Conservation (phyloP, 2,888 invertebrate species). For the Timandra comae region DNA sequence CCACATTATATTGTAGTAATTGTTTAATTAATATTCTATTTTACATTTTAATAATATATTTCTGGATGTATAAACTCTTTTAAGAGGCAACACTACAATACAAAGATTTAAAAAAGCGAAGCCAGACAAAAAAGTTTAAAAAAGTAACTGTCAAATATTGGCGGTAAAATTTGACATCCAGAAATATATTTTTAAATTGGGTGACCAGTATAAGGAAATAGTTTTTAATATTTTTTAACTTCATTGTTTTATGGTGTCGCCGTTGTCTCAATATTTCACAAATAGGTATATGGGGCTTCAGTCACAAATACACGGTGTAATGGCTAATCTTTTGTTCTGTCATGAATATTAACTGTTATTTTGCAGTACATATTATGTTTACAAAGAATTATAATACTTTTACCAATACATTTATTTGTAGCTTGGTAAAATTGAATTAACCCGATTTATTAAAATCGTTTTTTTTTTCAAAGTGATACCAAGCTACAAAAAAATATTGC, state of each 20-base stretch:
- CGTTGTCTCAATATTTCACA: slow-evolving; percentile 62
- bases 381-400: background rate
- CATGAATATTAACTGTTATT: slow-evolving; percentile 37
- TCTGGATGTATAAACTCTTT: slow-evolving; percentile 9
- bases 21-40: slow-evolving; percentile 30
- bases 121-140: background rate
- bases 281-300: slow-evolving; percentile 63
- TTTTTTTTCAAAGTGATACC: slow-evolving; percentile 20
- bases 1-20: slow-evolving; percentile 47
- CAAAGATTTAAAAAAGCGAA: background rate
- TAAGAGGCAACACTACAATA: background rate
- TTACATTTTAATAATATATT: slow-evolving; percentile 25
- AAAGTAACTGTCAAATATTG: background rate
- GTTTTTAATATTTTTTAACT: slow-evolving; percentile 36
- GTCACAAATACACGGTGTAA: slow-evolving; percentile 67
- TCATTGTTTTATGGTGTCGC: slow-evolving; percentile 63
- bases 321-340: slow-evolving; percentile 70
- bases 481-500: background rate
- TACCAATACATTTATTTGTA: background rate
- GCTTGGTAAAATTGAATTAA: too few species aligned
- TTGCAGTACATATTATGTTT: slow-evolving; percentile 8
- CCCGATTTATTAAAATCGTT: slow-evolving; percentile 9
- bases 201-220: slow-evolving; percentile 41
- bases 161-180: slow-evolving; percentile 13
- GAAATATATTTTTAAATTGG: slow-evolving; percentile 31